phyloP scores from a whole-genome alignment of 2,888 invertebrate species.

The Gnatocerus cornutus region DNA sequence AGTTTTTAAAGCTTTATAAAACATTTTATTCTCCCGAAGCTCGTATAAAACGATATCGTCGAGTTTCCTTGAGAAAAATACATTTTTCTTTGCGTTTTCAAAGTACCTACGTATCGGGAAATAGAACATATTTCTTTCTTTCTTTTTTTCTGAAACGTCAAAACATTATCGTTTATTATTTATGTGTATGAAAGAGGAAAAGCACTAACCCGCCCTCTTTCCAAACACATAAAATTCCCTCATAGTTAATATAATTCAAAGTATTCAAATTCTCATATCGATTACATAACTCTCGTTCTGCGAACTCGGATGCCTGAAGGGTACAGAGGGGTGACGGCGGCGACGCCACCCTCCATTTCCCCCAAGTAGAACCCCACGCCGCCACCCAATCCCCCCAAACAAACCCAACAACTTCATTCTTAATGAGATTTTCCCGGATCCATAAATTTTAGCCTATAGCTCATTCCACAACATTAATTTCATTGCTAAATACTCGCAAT shows the following conservation, averaged over 20 bases:
- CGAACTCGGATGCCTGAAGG: constrained; percentile 25
- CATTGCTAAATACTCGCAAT: constrained; percentile 72
- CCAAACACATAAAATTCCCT: constrained; percentile 55
- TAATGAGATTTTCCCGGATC: constrained; percentile 73
- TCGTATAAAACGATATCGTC: constrained; percentile 48
- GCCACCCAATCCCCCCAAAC: constrained; percentile 50
- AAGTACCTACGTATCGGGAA: background rate
- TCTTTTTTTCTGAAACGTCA: constrained; percentile 8
- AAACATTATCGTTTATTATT: constrained; percentile 34
- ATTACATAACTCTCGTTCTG: constrained; percentile 62
- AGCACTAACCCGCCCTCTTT: constrained; percentile 1
- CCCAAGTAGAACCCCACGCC: constrained; percentile 47
- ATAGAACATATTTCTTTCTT: constrained; percentile 7
- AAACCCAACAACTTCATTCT: constrained; percentile 72
- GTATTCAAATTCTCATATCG: constrained; percentile 67
- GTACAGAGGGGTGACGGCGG: constrained; percentile 46
- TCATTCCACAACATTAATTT: constrained; percentile 73
- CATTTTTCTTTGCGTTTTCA: background rate
- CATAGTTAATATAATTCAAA: constrained; percentile 59
- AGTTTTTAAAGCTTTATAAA: constrained; percentile 51
- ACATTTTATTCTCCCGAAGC: constrained; percentile 49
- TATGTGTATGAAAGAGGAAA: constrained; percentile 12
- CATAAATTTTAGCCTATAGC: constrained; percentile 72
- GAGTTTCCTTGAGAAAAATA: constrained; percentile 15
- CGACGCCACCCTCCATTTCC: constrained; percentile 42